Conservation (phyloP, 1,140 invertebrate species). For the Steinernema feltiae region DNA sequence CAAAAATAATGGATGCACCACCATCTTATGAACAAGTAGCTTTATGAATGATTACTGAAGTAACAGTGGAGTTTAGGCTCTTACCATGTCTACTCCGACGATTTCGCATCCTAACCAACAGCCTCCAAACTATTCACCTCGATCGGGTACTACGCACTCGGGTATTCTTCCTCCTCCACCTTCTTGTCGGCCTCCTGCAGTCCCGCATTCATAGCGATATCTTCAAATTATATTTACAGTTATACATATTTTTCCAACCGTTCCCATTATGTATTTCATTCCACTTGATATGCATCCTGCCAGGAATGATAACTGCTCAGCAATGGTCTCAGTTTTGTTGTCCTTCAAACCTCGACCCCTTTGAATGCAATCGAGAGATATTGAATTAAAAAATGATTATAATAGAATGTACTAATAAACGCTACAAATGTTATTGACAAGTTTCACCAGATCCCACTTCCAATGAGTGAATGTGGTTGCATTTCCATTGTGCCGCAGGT, state of each 20-base stretch:
- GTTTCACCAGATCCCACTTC: no score
- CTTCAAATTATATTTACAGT: not conserved
- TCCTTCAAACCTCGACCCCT: not conserved
- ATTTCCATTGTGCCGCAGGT: no score
- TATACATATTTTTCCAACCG: not conserved
- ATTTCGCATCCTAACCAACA: not conserved
- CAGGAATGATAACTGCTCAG: slow-evolving; percentile 2
- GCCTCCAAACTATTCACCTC: slow-evolving; percentile 19
- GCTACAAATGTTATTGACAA: no score
- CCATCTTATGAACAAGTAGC: slow-evolving; percentile 41
- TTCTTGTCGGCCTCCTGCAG: not conserved
- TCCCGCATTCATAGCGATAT: not conserved
- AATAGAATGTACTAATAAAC: no score
- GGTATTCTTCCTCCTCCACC: not conserved
- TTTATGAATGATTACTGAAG: not conserved
- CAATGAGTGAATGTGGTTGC: no score
- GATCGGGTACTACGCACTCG: not conserved
- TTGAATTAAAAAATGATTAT: not conserved
- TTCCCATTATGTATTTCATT: not conserved
- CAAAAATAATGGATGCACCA: slow-evolving; percentile 41
- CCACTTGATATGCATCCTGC: not conserved
- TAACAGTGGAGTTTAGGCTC: not conserved
- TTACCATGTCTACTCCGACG: not conserved
- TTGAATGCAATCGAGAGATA: not conserved
- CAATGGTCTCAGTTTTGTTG: not conserved